Percentiles rank a stretch among this genome's conserved stretches.
Conservation (phyloP, 2,797 vertebrate species). For the Hemitrygon akajei region DNA sequence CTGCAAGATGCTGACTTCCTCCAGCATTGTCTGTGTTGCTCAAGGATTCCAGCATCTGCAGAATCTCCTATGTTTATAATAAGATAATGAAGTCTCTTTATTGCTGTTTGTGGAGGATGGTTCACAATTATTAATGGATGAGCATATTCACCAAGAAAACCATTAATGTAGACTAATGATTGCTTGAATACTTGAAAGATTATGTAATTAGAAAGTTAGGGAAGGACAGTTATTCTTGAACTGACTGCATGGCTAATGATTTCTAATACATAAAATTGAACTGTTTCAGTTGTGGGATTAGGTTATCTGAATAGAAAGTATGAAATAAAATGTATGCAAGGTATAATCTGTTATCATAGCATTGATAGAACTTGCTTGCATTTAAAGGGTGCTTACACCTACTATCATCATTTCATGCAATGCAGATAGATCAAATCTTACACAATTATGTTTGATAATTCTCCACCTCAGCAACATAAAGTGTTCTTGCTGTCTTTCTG, state of each 20-base stretch:
- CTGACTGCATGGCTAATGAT: background rate
- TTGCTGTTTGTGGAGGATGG: no score
- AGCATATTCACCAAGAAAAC: background rate
- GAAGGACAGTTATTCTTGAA: background rate
- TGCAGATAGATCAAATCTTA: background rate
- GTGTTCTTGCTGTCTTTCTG: background rate
- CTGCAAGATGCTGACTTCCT: no score
- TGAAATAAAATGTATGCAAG: background rate
- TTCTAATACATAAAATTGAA: background rate
- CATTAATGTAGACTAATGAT: background rate
- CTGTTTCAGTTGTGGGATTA: slow-evolving; percentile 4
- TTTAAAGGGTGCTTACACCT: background rate
- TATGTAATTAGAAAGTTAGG: background rate
- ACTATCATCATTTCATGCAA: background rate
- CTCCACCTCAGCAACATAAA: background rate
- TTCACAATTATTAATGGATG: background rate
- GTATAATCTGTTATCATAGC: background rate
- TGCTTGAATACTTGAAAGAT: background rate
- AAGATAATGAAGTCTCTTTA: background rate
- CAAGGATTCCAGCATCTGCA: no score
- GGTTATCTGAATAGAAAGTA: background rate
- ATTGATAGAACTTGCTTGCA: background rate
- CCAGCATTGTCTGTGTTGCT: no score
- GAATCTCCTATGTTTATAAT: no score
- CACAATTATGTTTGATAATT: background rate